Evolutionary conservation across 2,888 invertebrate species (phyloP).

Genomic region (Pyrgus malvae): DNA sequence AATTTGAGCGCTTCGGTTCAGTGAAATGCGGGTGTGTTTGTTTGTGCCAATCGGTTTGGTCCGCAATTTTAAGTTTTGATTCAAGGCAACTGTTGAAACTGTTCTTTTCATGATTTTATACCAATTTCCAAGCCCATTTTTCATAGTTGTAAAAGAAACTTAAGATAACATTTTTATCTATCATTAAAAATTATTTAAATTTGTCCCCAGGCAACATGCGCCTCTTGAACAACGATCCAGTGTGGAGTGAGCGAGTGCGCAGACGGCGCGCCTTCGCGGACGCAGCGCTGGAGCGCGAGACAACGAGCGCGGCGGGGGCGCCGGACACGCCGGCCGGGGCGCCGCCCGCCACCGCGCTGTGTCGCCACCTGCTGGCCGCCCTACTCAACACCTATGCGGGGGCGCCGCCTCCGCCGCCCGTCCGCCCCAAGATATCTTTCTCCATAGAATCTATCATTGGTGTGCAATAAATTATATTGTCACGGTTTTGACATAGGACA

Average conservation of each 20-base stretch:
- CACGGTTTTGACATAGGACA: too few relatives aligned
- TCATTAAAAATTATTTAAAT: background rate
- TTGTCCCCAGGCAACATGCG: conserved; percentile 53
- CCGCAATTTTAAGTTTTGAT: too few relatives aligned
- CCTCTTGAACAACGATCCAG: conserved; percentile 52
- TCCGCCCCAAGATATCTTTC: conserved; percentile 76
- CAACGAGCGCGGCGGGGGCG: conserved; percentile 31
- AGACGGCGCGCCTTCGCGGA: conserved; percentile 84
- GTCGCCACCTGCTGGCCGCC: conserved; percentile 73
- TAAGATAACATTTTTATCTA: too few relatives aligned
- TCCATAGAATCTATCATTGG: conserved; percentile 88
- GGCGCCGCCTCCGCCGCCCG: conserved; percentile 55
- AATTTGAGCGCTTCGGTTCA: too few relatives aligned
- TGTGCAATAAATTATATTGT: conserved; percentile 76
- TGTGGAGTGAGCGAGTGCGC: conserved; percentile 79
- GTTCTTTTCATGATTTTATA: too few relatives aligned
- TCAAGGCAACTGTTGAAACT: too few relatives aligned
- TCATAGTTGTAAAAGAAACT: too few relatives aligned
- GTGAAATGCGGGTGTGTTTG: too few relatives aligned
- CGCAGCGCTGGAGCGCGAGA: conserved; percentile 85
- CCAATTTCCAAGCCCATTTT: too few relatives aligned
- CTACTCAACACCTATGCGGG: conserved; percentile 63
- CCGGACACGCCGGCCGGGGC: conserved; percentile 34
- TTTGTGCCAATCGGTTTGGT: too few relatives aligned
- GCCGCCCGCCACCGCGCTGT: conserved; percentile 63